These are phyloP conservation scores for Micromussa lordhowensis DNA, from an alignment of 92 coral and sea anemone genomes.

Conservation along the genomic window DNA sequence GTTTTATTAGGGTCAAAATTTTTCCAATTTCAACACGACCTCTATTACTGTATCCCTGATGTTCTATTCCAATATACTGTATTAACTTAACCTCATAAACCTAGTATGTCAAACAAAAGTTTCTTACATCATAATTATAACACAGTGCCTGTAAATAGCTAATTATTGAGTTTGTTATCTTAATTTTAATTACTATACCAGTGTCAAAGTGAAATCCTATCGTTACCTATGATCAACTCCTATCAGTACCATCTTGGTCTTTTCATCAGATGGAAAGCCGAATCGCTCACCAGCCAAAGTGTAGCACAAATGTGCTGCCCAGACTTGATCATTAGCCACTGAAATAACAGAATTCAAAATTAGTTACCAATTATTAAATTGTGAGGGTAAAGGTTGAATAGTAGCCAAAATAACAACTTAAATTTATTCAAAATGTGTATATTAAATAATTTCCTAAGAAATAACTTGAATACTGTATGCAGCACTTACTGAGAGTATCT, in stretches of 20 bases:
- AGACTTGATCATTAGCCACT: conserved; percentile 67
- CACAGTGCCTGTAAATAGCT: no score
- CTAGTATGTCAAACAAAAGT: no score
- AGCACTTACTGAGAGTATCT: conserved; percentile 75
- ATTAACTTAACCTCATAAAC: no score
- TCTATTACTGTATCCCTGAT: background rate
- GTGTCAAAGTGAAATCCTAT: background rate
- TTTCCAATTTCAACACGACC: background rate
- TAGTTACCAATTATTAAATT: background rate
- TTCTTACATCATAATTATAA: no score
- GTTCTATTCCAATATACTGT: no score
- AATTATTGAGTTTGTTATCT: no score
- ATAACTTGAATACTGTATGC: background rate
- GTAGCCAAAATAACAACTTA: background rate
- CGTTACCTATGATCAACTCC: conserved; percentile 81
- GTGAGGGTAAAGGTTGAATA: background rate
- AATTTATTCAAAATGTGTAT: background rate
- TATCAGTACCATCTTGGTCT: conserved; percentile 74
- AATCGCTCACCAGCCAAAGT: conserved; percentile 82
- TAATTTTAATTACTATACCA: no score
- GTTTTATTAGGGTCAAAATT: background rate
- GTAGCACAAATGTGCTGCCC: conserved; percentile 91
- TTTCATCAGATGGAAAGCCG: conserved; percentile 56
- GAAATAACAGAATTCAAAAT: background rate
- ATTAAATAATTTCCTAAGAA: background rate